Base-by-base conservation (phyloP, 2,888 invertebrate species). In the Chironomus riparius region DNA sequence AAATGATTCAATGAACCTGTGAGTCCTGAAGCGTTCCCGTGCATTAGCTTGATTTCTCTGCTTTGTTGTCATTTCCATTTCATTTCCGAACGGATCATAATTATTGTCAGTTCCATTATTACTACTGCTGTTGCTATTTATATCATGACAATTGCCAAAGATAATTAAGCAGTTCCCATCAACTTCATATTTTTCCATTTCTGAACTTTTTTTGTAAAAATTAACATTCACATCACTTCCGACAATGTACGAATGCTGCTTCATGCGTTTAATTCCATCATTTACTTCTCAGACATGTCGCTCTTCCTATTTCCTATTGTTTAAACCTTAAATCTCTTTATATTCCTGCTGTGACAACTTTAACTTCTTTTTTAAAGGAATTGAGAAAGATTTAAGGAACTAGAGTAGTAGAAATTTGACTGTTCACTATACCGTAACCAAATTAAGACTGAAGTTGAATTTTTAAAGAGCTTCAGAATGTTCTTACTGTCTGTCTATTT, bases 31-130 rank as follows among this genome's bases (percentile, higher is more conserved):
- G 77, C 93, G 86, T 81, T 94, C 93, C 15, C 93, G 87, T 1
- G 93, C 93, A 81, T 93, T 94, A 1, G 93, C 93, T 80, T 92
- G 92, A 80, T 89, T 90, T 78, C 92, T 85, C 80, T 92, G 91
- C 80, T 87, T 89, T 6, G 18, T 15, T n/a, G 72, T 38, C 70
- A 56, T 70, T 56, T 56, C 56, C 56, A 15, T 56, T 15, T 56
- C 56, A 56, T 56, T 56, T 56, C 56, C 56, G 5, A 18, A 15
- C 24, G 47, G 7, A 4, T 70, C 70, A 18, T 22, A n/a, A 21
- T 70, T 50, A 50, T 10, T 72, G 2, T 18, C 50, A 22, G 24
- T 28, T n/a, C 50, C 28, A 62, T 38, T 62, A 47, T 48, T 18
- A n/a, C 21, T 72, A 15, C 50, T 24, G 21, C 22, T 21, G n/a